Evolutionary conservation across 92 coral and sea anemone genomes (phyloP).

Genomic region (Porites evermanni): DNA sequence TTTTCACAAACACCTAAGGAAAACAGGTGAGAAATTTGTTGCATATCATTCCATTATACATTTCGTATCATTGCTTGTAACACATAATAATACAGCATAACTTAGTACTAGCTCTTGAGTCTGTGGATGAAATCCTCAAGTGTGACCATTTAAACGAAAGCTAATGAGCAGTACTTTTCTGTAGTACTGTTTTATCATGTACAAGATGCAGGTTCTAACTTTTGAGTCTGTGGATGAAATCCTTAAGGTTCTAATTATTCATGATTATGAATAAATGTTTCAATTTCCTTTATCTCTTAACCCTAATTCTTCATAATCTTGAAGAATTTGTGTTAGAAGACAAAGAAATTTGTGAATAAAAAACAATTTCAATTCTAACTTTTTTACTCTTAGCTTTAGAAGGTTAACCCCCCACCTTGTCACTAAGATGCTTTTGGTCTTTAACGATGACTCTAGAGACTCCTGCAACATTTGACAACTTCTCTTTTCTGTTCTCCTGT

Average conservation of each 20-base stretch:
- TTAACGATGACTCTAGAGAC: neutral
- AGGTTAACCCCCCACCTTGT: neutral
- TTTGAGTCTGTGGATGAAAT: neutral
- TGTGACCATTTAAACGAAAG: neutral
- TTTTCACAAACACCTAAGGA: neutral
- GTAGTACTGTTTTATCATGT: neutral
- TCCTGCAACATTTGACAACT: too few relatives aligned
- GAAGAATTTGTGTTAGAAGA: too few relatives aligned
- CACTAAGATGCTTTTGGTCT: constrained; percentile 1
- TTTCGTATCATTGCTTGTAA: neutral
- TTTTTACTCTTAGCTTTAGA: neutral
- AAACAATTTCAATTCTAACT: neutral
- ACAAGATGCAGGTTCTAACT: neutral
- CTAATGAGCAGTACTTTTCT: neutral
- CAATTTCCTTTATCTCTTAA: too few relatives aligned
- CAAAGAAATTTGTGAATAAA: too few relatives aligned
- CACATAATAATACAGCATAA: too few relatives aligned
- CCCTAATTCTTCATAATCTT: too few relatives aligned
- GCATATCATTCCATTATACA: neutral
- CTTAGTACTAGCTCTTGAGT: too few relatives aligned
- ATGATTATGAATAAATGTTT: too few relatives aligned
- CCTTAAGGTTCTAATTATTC: too few relatives aligned
- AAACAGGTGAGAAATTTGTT: neutral
- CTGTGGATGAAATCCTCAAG: neutral
- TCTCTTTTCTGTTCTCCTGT: constrained; percentile 43